phyloP scores from a whole-genome alignment of 2,888 invertebrate genomes.

The Nebria brevicollis region DNA sequence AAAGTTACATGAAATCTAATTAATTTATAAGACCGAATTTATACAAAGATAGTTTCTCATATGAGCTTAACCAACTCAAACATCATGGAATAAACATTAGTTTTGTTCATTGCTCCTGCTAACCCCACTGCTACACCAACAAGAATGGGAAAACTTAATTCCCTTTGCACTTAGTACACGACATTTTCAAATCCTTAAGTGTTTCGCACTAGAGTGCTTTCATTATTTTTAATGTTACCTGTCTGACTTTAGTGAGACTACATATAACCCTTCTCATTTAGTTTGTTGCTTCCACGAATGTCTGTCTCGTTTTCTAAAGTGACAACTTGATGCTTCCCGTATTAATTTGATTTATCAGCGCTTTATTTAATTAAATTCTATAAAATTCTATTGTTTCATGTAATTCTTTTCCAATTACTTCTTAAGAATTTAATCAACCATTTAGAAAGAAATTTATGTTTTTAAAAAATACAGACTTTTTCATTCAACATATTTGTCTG shows the following conservation, averaged over 20 bases:
- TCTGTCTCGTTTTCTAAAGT: background rate
- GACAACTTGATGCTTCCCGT: background rate
- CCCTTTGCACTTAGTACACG: conserved; percentile 37
- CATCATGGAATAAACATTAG: background rate
- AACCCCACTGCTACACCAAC: conserved; percentile 9
- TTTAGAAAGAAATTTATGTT: background rate
- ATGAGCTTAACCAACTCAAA: background rate
- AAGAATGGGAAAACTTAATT: conserved; percentile 38
- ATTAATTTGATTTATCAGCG: background rate
- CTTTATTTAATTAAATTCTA: background rate
- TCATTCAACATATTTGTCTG: background rate
- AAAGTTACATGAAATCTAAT: background rate
- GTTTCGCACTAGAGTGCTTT: conserved; percentile 40
- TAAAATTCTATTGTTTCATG: background rate
- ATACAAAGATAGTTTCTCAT: background rate
- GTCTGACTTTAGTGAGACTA: conserved; percentile 29
- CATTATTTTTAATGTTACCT: conserved; percentile 45
- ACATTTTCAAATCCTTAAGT: conserved; percentile 45
- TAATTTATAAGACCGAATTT: background rate
- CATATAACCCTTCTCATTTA: conserved; percentile 8
- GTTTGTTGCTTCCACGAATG: background rate
- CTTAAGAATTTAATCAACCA: background rate
- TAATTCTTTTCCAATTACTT: background rate
- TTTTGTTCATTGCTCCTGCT: background rate
- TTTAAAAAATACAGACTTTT: background rate